Evolutionary conservation across 2,797 vertebrate species (phyloP), one percentile per base, ranked within the genome.

Genomic region (Danionella dracula): DNA sequence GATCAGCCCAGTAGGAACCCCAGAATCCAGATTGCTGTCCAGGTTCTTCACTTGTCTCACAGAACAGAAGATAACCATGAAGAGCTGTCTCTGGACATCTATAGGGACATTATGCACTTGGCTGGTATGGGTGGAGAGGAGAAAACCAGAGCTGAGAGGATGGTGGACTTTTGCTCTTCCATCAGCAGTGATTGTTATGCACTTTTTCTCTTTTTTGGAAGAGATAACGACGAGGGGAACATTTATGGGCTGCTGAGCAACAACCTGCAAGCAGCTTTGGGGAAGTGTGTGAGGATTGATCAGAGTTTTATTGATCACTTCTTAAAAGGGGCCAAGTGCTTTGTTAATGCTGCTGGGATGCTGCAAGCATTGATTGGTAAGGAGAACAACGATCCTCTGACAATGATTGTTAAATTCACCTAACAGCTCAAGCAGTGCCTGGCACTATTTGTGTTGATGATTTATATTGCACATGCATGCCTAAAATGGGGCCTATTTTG

Each of bases 241-340:
- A 86, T 90, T 68, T 88, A 81, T 0, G 88, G 88, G 0, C 81
- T 91, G 48, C 82, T 89, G 48, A 91, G 88, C 74, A 90, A 91
- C 68, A 90, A 90, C 72, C 84, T 90, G 6, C 78, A 85, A 0
- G 80, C 72, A 0, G 85, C 81, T 8, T 65, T 77, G 0, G 84
- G 80, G 2, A 89, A 82, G 62, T 85, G 85, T 56, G 65, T 69
- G 48, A 79, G 61, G 42, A 83, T 88, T 1, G 80, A 89, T 71
- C 72, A 77, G 49, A 46, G 45, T 21, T 72, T 89, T 7, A 79
- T 90, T 0, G 83, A 89, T 75, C 80, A 87, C 65, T 89, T 89
- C 77, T 85, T 90, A 37, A 89, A 83, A 78, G 86, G 86, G 8
- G 81, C 82, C 0, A 74, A 73, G 68, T 79, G 77, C 45, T 85